Evolutionary conservation across 2,888 invertebrate genomes (phyloP), one percentile per base, ranked within the genome.

Genomic region (Portevinia maculata): DNA sequence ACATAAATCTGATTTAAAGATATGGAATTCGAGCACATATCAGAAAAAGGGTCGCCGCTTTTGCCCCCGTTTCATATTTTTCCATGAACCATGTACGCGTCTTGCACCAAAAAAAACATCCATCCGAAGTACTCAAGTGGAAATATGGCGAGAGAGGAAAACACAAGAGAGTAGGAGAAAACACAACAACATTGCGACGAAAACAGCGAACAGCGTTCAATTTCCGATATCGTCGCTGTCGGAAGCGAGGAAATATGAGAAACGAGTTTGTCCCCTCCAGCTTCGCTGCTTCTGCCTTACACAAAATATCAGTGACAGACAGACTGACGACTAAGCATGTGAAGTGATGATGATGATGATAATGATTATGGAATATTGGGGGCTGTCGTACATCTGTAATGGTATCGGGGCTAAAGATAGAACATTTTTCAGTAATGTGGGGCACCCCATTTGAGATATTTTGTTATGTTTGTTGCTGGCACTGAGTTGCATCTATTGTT

Each of bases 321-420:
- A 79, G 79, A 74, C 74, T 65, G 79, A 69, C 79, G 84, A 79
- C 84, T 78, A 67, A 79, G 34, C 79, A 84, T 74, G 79, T 74
- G 75, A 79, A 84, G 62, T 64, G 62, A 71, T 46, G 76, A 70
- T 62, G 76, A 70, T 62, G 74, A 57, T 67, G 48, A 78, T 78
- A 62, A 78, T 78, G 76, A 71, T 70, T 71, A 78, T 71, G 62
- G 76, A 78, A 78, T 57, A 71, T 62, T 70, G 70, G 55, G 60
- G 65, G 53, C 37, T 46, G 71, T 32, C 55, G 62, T 60, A 70
- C 62, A 64, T 70, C 32, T 70, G 70, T 50, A 78, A 78, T 55
- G 50, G 17, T 37, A 46, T 48, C 76, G 46, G 46, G 39, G 37
- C 46, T 19, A 70, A 70, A 70, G 59, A 75, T 52, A 60, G 28